Conservation (phyloP, 2,797 vertebrate genomes). For the Arrhamphus sclerolepis region DNA sequence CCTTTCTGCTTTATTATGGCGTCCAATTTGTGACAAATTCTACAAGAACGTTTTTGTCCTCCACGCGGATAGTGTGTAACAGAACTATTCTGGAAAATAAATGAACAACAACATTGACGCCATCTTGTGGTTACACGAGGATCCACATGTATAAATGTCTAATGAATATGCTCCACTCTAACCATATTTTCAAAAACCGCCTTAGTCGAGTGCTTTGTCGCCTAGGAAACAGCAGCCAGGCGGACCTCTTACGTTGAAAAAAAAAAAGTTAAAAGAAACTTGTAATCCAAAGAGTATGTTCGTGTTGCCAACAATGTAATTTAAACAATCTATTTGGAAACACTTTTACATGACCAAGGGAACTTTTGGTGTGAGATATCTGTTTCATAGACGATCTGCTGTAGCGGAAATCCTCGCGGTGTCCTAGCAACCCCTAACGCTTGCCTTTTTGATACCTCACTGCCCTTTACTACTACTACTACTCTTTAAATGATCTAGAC, state of each 20-base stretch:
- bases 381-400: slow-evolving; percentile 23
- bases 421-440: slow-evolving; percentile 48
- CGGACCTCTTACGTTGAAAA: accelerated
- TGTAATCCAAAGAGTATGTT: accelerated
- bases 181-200: not conserved
- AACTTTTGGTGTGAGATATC: not conserved
- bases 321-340: not conserved
- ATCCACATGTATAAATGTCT: not conserved
- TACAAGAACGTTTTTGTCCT: no score
- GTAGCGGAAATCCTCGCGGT: slow-evolving; percentile 2
- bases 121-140: slow-evolving; percentile 44
- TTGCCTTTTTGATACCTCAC: not conserved
- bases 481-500: no score
- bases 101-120: slow-evolving; percentile 4
- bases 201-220: not conserved
- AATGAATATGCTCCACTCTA: slow-evolving; percentile 3
- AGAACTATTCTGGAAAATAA: not conserved
- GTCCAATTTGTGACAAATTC: no score
- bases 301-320: accelerated
- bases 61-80: no score
- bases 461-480: no score
- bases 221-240: no score
- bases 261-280: not conserved
- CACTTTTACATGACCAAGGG: not conserved
- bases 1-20: no score